Conservation (phyloP, 2,797 vertebrate genomes). For the Ara ararauna region DNA sequence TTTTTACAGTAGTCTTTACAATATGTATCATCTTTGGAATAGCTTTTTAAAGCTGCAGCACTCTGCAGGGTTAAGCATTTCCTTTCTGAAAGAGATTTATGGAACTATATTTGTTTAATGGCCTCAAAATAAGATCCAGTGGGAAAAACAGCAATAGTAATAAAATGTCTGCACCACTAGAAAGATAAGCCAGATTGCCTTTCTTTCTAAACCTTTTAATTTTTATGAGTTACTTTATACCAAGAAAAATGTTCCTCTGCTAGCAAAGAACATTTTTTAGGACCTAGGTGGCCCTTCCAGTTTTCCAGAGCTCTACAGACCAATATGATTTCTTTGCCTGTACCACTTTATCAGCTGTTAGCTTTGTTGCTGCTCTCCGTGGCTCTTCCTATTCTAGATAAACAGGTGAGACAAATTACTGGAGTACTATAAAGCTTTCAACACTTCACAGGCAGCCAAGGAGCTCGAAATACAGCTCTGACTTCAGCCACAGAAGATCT, state of each 20-base stretch:
- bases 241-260: slow-evolving; percentile 14
- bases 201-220: slow-evolving; percentile 15
- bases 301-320: slow-evolving; percentile 29
- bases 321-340: background rate
- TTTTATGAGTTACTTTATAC: slow-evolving; percentile 38
- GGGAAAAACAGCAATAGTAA: slow-evolving; percentile 7
- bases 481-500: background rate
- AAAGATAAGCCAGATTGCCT: slow-evolving; percentile 28
- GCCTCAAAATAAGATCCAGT: slow-evolving; percentile 29
- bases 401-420: slow-evolving; percentile 67
- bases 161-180: slow-evolving; percentile 1
- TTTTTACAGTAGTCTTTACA: background rate
- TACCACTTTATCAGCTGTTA: background rate
- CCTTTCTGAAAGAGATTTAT: slow-evolving; percentile 13
- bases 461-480: background rate
- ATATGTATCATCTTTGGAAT: background rate
- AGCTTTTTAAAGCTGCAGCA: background rate
- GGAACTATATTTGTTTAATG: slow-evolving; percentile 25
- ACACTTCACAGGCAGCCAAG: background rate
- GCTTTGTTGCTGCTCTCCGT: background rate
- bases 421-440: slow-evolving; percentile 17
- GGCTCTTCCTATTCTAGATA: slow-evolving; percentile 38
- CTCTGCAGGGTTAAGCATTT: slow-evolving; percentile 6
- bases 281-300: background rate
- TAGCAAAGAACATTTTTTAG: background rate